Evolutionary conservation across 2,797 vertebrate species (phyloP).

Genomic region (Nyctibius grandis): DNA sequence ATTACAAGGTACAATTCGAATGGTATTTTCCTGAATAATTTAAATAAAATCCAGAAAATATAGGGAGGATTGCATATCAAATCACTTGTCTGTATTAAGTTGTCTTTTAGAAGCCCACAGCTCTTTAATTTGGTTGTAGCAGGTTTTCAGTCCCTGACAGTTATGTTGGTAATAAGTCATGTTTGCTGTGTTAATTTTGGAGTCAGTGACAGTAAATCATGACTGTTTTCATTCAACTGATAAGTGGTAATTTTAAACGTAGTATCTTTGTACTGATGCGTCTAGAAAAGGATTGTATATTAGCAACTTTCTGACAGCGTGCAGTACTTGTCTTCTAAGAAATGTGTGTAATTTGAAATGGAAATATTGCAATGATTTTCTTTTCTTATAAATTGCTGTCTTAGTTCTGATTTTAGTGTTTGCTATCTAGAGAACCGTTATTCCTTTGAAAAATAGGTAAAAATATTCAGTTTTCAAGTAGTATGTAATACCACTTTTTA

Average conservation of each 20-base stretch:
- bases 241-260: background rate
- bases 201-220: background rate
- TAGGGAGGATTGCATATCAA: background rate
- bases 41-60: background rate
- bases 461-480: background rate
- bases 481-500: background rate
- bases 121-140: background rate
- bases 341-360: background rate
- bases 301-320: background rate
- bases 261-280: background rate
- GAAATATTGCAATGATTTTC: background rate
- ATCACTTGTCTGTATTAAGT: background rate
- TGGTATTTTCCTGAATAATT: background rate
- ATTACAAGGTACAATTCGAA: slow-evolving; percentile 85
- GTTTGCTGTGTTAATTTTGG: background rate
- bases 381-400: background rate
- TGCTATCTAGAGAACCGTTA: background rate
- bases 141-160: background rate
- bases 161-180: background rate
- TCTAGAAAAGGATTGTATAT: background rate
- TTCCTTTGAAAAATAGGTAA: background rate
- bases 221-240: background rate
- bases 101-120: background rate
- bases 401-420: background rate
- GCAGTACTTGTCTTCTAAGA: background rate